Base-by-base conservation (phyloP, 1,140 invertebrate species). In the Helicoverpa armigera region DNA sequence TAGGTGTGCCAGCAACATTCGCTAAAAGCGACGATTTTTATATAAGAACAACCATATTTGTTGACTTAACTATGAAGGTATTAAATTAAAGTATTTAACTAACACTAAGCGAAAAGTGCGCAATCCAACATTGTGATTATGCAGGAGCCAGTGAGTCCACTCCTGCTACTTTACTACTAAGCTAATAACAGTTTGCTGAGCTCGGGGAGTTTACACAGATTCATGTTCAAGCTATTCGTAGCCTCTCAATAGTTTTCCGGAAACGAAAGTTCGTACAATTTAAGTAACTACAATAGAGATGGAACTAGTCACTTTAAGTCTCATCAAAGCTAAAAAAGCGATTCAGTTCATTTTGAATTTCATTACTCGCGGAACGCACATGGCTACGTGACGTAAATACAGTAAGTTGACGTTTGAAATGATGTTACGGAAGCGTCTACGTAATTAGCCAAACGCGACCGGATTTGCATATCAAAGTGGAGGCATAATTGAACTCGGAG, bases 401-500 rank as follows among this genome's bases (percentile, higher is more conserved):
- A 53, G 75, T 83, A 87, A 87, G 86, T 86, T 91, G 87, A 89
- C 87, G 85, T 90, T 89, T 86, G 87, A 88, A 90, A 86, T 85
- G 86, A 88, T 86, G 87, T 87, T 88, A 85, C 85, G 86, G 87
- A 89, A 91, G 88, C 90, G 89, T 91, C 89, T 91, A 91, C 87
- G 89, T 92, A 94, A 94, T 93, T 93, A 94, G 89, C 87, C 88
- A 88, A 91, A 93, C 90, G 91, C 89, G 88, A 92, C 88, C 84
- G 88, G 90, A 93, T 94, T 94, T 94, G 91, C 92, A 94, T 93
- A 93, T 93, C 92, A 94, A 92, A 93, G 93, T 90, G 89, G 91
- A 89, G 87, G 88, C 86, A 92, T 93, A 94, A 93, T 94, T 93
- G 90, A 92, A 91, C 89, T 87, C 86, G 84, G 87, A 91, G 91